These are phyloP conservation scores for Microctenopoma stevenorrisi DNA, from an alignment of 2,797 vertebrate genomes.

Conservation along the genomic window DNA sequence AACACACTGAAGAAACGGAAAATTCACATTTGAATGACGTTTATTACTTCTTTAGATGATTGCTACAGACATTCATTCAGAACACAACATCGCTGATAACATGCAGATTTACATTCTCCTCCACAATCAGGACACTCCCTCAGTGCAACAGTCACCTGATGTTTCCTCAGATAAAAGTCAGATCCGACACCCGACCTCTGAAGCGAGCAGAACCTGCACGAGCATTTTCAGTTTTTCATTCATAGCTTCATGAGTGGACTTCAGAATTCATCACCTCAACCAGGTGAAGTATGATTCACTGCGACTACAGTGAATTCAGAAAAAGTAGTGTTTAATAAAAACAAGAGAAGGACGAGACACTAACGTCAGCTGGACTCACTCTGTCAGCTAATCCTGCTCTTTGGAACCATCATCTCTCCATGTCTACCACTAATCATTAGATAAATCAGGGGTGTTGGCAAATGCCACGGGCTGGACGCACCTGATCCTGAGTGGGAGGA, in stretches of 20 bases:
- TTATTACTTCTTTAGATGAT: constrained; percentile 37
- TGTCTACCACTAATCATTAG: not conserved
- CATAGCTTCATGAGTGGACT: not conserved
- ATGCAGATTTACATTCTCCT: constrained; percentile 39
- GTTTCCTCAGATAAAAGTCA: not conserved
- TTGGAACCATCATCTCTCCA: not conserved
- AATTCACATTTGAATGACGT: constrained; percentile 20
- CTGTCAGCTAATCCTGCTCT: not conserved
- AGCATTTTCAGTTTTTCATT: not conserved
- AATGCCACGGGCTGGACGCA: not conserved
- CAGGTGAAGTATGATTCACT: not conserved
- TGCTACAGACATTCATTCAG: constrained; percentile 43
- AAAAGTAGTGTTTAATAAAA: not conserved
- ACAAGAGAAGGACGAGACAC: not conserved
- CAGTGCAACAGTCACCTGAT: not conserved
- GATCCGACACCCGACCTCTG: too few species aligned
- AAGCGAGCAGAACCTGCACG: not conserved
- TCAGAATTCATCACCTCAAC: not conserved
- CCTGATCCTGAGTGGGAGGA: not conserved
- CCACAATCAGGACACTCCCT: not conserved
- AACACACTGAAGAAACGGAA: constrained; percentile 2
- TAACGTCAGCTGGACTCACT: too few species aligned
- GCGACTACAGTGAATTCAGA: not conserved
- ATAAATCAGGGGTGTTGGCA: not conserved
- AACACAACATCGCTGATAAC: not conserved